Conservation (phyloP, 2,113 vertebrate genomes). For the Amphiprion percula region DNA sequence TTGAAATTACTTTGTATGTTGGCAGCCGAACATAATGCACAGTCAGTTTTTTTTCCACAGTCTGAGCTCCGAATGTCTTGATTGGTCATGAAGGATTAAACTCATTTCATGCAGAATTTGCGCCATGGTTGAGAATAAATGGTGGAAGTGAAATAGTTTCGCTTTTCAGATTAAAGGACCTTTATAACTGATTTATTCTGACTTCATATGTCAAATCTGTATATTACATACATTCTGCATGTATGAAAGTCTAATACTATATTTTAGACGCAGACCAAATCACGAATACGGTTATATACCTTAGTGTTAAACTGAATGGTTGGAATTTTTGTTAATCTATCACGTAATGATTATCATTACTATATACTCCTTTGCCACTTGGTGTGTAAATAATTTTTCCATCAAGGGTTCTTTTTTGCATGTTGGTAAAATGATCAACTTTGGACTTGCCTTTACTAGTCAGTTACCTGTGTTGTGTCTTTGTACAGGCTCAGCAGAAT, state of each 20-base stretch:
- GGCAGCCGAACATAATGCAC: not conserved
- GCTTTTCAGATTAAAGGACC: not conserved
- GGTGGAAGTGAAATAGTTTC: not conserved
- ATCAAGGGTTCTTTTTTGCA: not conserved
- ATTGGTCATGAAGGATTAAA: not conserved
- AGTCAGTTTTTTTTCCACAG: not conserved
- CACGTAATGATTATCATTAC: not conserved
- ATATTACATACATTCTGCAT: no score
- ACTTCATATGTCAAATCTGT: no score
- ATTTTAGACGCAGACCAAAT: no score
- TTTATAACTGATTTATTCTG: not conserved
- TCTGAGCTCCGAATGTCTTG: not conserved
- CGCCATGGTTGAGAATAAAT: not conserved
- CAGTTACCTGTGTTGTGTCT: slow-evolving; percentile 39
- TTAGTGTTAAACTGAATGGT: no score
- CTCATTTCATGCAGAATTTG: not conserved
- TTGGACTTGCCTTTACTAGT: not conserved
- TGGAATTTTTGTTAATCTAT: not conserved
- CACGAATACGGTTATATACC: no score
- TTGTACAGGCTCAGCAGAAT: slow-evolving; percentile 91
- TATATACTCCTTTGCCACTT: no score
- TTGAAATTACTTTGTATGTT: slow-evolving; percentile 17
- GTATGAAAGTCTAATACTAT: no score
- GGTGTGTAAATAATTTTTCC: not conserved
- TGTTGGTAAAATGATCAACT: not conserved